Evolutionary conservation across 2,797 vertebrate species (phyloP), one percentile per base, ranked within the genome.

Genomic region (Phyllotis vaccarum): DNA sequence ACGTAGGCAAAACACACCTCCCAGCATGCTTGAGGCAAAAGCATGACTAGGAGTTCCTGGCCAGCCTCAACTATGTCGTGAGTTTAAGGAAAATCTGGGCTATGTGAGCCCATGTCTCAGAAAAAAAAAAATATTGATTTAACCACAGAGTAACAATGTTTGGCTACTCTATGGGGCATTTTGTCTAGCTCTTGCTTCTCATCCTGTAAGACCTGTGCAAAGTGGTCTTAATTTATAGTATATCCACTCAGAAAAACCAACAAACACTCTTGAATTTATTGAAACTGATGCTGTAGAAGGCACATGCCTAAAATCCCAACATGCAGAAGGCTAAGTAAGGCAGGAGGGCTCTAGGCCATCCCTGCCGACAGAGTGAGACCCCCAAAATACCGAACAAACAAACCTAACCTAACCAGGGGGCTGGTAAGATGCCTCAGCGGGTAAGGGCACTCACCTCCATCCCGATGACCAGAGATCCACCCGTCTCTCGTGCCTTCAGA

Each of bases 161-260:
- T 81, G 49, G 21, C 34, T n/a, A 70, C 34, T 80, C 88, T 86
- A 85, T 88, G 89, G 66, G 90, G 58, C 29, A 27, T 92, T 82
- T 29, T 58, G 19, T 90, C n/a, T 91, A 62, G 21, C 54, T 89
- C 46, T 83, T 19, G n/a, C 64, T 90, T 94, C 81, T 86, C 83
- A 46, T 76, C 7, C 40, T 22, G 68, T 88, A n/a, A 85, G 52
- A 90, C 85, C 79, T 89, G 75, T 43, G 12, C 31, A 22, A 12
- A 24, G 54, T 56, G 40, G 72, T 68, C 27, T 7, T 56, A 80
- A 56, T 12, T 37, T 37, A 80, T 80, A 21, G 19, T 56, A 58
- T 9, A 80, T 56, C 21, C 14, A 37, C 34, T 80, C 52, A 56
- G 76, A 13, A 80, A 80, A 80, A 80, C 29, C 7, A 79, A 34